A percentile compares a stretch with the other conserved stretches of the same genome.
phyloP scores from a whole-genome alignment of 2,888 invertebrate species.

The Lasioglossum marginatum region DNA sequence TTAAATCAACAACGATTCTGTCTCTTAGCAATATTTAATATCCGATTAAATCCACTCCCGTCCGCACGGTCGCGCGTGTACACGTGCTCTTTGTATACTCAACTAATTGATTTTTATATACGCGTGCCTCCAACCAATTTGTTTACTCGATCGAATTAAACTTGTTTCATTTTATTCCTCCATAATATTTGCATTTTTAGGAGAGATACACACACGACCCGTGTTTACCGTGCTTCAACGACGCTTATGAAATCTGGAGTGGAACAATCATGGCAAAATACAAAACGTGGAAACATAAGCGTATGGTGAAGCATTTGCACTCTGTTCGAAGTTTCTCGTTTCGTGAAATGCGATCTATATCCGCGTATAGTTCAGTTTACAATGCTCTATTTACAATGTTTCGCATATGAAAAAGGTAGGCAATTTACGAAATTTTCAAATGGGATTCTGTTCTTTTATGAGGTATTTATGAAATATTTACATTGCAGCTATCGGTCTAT shows the following conservation, averaged over 20 bases:
- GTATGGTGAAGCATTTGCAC: neutral
- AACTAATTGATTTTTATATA: slow-evolving; percentile 9
- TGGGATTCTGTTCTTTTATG: no score
- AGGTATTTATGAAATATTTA: no score
- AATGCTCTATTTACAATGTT: no score
- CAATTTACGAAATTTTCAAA: no score
- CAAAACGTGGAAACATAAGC: neutral
- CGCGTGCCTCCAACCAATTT: neutral
- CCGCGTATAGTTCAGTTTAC: no score
- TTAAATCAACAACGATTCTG: neutral
- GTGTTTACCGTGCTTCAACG: neutral
- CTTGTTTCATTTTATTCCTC: neutral
- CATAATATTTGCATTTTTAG: neutral
- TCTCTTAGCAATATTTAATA: neutral
- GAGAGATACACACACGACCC: neutral
- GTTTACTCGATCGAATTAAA: neutral
- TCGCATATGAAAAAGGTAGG: no score
- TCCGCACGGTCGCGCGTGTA: neutral
- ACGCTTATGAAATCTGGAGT: neutral
- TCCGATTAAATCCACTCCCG: neutral
- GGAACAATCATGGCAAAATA: neutral
- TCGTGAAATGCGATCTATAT: neutral
- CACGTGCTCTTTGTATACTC: neutral
- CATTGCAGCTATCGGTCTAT: no score
- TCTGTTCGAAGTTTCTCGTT: neutral